Conservation (phyloP, 2,888 invertebrate genomes). For the Lobophora halterata region DNA sequence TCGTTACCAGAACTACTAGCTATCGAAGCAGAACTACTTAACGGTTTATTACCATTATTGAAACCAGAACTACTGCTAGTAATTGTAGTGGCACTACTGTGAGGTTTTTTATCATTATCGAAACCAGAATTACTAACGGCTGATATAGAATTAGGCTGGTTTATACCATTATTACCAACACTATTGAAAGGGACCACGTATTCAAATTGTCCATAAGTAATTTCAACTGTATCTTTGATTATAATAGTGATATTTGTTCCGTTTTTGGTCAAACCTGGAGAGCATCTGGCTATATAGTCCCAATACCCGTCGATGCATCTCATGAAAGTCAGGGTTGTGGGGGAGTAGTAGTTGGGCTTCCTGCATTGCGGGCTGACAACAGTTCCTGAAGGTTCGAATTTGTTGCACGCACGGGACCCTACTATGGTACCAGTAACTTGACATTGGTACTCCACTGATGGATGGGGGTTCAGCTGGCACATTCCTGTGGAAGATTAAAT, state of each 20-base stretch:
- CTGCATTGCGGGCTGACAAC: constrained; percentile 14
- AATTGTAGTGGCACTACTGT: too few species aligned
- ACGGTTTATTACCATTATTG: too few species aligned
- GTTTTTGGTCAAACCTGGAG: constrained; percentile 33
- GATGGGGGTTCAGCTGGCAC: constrained; percentile 11
- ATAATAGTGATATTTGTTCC: constrained; percentile 54
- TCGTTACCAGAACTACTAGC: too few species aligned
- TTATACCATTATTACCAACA: too few species aligned
- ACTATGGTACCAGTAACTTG: background rate
- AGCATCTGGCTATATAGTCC: constrained; percentile 21
- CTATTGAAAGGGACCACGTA: constrained; percentile 18
- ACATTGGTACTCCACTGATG: constrained; percentile 17
- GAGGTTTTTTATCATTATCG: background rate
- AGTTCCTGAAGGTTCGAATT: constrained; percentile 11
- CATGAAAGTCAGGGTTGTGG: constrained; percentile 13
- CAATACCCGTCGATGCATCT: constrained; percentile 27
- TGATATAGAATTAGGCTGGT: too few species aligned
- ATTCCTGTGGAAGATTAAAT: constrained; percentile 44
- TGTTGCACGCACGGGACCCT: constrained; percentile 7
- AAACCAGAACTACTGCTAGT: too few species aligned
- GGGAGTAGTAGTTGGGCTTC: constrained; percentile 15
- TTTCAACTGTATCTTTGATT: constrained; percentile 45
- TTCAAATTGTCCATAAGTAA: constrained; percentile 35
- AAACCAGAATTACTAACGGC: background rate
- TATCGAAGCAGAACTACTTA: too few species aligned